Conservation (phyloP, 2,888 invertebrate species). For the Drosophila greeni region DNA sequence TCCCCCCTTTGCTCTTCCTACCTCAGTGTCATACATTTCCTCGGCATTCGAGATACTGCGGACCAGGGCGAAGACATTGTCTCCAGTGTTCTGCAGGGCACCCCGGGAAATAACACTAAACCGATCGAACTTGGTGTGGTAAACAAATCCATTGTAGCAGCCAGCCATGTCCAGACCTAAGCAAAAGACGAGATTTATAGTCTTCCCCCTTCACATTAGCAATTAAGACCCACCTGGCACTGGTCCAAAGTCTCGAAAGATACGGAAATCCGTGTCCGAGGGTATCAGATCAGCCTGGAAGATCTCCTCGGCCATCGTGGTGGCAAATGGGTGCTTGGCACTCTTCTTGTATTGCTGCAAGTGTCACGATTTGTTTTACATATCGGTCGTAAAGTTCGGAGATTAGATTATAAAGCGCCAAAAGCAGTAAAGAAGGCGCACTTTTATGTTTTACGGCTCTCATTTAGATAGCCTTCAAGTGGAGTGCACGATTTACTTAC, state of each 20-base stretch:
- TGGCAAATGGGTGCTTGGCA: constrained; percentile 82
- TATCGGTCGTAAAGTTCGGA: neutral
- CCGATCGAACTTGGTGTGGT: constrained; percentile 87
- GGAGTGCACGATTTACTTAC: constrained; percentile 69
- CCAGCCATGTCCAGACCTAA: constrained; percentile 88
- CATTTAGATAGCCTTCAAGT: constrained; percentile 33
- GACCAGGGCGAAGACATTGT: constrained; percentile 83
- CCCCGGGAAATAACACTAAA: constrained; percentile 82
- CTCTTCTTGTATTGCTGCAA: constrained; percentile 78
- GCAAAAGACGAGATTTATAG: neutral
- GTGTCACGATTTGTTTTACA: constrained; percentile 26
- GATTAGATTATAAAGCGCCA: constrained; percentile 16
- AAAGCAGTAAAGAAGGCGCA: neutral
- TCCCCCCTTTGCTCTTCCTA: constrained; percentile 30
- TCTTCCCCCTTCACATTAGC: rapidly evolving
- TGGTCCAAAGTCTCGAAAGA: constrained; percentile 82
- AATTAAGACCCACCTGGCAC: constrained; percentile 80
- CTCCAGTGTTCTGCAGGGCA: constrained; percentile 86
- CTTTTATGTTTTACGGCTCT: constrained; percentile 13
- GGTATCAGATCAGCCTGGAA: constrained; percentile 84
- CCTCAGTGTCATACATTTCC: constrained; percentile 73
- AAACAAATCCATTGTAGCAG: constrained; percentile 84
- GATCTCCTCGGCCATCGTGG: constrained; percentile 82
- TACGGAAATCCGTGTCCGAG: constrained; percentile 85
- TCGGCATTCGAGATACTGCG: constrained; percentile 79